These are phyloP conservation scores for Perizoma affinitatum DNA, from an alignment of 2,888 invertebrate genomes.

Conservation along the genomic window DNA sequence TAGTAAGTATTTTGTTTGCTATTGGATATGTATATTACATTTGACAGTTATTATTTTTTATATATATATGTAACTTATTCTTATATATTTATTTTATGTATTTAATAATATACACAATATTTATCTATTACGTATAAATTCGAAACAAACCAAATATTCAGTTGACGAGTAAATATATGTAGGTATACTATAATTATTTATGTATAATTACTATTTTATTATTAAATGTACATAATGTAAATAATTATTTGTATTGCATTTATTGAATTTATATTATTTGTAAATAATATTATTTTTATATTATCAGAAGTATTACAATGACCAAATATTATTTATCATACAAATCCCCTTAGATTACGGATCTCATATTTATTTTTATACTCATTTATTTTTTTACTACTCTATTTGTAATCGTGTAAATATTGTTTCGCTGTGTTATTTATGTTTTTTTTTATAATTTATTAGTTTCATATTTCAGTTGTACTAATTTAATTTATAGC, in stretches of 20 bases:
- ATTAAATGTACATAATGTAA: slow-evolving; percentile 44
- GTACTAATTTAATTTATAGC: slow-evolving; percentile 55
- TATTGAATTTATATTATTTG: slow-evolving; percentile 54
- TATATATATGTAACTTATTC: not conserved
- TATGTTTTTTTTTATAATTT: slow-evolving; percentile 43
- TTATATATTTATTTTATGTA: slow-evolving; percentile 27
- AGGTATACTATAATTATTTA: not conserved
- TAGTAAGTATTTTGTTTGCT: too few relatives aligned
- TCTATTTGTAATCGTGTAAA: slow-evolving; percentile 57
- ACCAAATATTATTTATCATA: slow-evolving; percentile 51
- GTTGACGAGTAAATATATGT: too few relatives aligned
- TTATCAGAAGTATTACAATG: slow-evolving; percentile 48
- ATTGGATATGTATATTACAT: not conserved
- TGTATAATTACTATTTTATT: slow-evolving; percentile 23
- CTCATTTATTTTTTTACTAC: slow-evolving; percentile 28
- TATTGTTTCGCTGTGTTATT: slow-evolving; percentile 44
- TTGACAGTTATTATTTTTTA: too few relatives aligned
- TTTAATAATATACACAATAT: slow-evolving; percentile 5
- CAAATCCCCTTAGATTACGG: slow-evolving; percentile 49
- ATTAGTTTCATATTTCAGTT: slow-evolving; percentile 39
- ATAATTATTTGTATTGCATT: slow-evolving; percentile 64
- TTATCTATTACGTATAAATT: slow-evolving; percentile 6
- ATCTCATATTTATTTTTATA: slow-evolving; percentile 60
- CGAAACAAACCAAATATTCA: not conserved
- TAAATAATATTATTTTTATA: slow-evolving; percentile 42